phyloP scores from a whole-genome alignment of 1,140 invertebrate species.

The Drosophila guanche region DNA sequence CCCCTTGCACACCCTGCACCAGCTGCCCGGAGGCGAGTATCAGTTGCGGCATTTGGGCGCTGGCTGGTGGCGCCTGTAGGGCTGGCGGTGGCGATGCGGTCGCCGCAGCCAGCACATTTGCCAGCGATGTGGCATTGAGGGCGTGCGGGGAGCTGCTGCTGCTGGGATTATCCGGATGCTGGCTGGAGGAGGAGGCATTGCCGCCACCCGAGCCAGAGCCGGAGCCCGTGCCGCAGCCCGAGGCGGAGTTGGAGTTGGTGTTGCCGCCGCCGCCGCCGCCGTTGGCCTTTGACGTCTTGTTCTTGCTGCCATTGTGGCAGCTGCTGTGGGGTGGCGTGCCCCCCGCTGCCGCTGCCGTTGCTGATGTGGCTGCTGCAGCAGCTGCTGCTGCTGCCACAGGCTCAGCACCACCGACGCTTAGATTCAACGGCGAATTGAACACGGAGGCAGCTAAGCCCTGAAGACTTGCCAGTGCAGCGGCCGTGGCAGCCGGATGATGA shows the following conservation, averaged over 20 bases:
- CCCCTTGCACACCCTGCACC: slow-evolving; percentile 95
- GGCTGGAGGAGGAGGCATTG: slow-evolving; percentile 42
- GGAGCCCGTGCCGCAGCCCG: slow-evolving; percentile 29
- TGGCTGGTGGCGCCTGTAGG: slow-evolving; percentile 84
- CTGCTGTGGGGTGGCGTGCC: slow-evolving; percentile 18
- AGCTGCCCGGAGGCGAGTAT: slow-evolving; percentile 95
- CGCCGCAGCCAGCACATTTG: slow-evolving; percentile 75
- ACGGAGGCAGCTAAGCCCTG: slow-evolving; percentile 89
- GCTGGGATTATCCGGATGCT: slow-evolving; percentile 72
- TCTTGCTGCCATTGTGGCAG: slow-evolving; percentile 50
- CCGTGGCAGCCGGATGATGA: slow-evolving; percentile 82
- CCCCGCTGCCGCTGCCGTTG: not conserved
- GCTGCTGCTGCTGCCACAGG: slow-evolving; percentile 72
- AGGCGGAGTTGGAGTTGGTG: slow-evolving; percentile 19
- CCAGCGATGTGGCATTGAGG: slow-evolving; percentile 67
- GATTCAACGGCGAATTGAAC: slow-evolving; percentile 91
- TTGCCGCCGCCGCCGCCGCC: slow-evolving; percentile 25
- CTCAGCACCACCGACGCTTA: slow-evolving; percentile 88
- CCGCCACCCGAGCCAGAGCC: slow-evolving; percentile 33
- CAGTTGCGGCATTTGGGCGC: slow-evolving; percentile 83
- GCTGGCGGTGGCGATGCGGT: slow-evolving; percentile 84
- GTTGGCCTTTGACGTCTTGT: slow-evolving; percentile 59
- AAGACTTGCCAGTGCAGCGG: slow-evolving; percentile 87
- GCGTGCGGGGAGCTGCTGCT: slow-evolving; percentile 66
- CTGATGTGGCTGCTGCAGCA: slow-evolving; percentile 34